Percentiles rank a stretch among this genome's conserved stretches.
Conservation (phyloP, 2,888 invertebrate genomes). For the Pseudanteris insignis region DNA sequence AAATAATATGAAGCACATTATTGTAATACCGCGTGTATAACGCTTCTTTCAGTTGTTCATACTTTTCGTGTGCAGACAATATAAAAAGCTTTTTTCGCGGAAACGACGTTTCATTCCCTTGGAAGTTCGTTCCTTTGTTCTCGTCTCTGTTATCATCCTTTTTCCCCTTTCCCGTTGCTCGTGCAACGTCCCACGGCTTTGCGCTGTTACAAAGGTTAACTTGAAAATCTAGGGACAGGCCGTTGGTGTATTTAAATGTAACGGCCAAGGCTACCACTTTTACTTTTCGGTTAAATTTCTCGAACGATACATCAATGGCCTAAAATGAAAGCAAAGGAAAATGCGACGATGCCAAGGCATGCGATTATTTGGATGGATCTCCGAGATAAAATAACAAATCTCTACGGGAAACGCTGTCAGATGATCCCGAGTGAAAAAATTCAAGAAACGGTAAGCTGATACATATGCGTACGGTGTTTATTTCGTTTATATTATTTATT, state of each 20-base stretch:
- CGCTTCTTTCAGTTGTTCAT: conserved; percentile 22
- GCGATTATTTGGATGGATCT: no score
- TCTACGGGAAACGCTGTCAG: no score
- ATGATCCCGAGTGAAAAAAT: no score
- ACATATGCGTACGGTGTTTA: no score
- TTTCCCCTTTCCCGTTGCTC: conserved; percentile 8
- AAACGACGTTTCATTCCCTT: conserved; percentile 32
- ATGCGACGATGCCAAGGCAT: no score
- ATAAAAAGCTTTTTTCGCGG: conserved; percentile 28
- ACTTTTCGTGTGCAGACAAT: conserved; percentile 23
- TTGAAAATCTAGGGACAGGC: conserved; percentile 6
- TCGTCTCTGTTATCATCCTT: conserved; percentile 28
- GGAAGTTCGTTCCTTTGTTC: conserved; percentile 34
- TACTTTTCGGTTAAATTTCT: no score
- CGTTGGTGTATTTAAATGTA: background rate
- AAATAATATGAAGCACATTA: conserved; percentile 27
- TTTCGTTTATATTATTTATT: no score
- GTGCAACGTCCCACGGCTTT: conserved; percentile 26
- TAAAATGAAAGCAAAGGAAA: no score
- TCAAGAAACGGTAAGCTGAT: no score
- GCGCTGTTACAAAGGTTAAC: conserved; percentile 30
- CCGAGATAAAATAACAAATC: no score
- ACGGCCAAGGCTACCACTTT: background rate
- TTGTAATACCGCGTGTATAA: conserved; percentile 20
- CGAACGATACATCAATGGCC: no score